Conservation (phyloP, 2,113 vertebrate genomes). For the Aldabrachelys gigantea region DNA sequence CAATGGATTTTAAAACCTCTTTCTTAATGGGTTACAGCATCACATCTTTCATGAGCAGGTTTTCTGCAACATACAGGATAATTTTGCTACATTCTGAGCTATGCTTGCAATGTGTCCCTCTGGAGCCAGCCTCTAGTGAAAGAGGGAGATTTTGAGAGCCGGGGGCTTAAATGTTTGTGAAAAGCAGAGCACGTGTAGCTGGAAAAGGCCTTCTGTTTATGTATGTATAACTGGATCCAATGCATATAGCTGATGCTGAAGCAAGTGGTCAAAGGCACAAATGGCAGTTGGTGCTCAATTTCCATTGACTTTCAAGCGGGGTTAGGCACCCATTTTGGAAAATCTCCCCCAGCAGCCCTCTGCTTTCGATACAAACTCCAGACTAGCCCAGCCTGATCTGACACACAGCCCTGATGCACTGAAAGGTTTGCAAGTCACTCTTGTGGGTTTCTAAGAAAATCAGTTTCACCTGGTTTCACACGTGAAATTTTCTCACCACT, state of each 20-base stretch:
- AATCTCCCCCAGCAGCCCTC: not conserved
- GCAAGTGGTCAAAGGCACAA: not conserved
- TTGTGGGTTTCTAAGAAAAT: not conserved
- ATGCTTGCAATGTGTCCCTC: not conserved
- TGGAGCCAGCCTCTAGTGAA: not conserved
- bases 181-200: not conserved
- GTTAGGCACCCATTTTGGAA: not conserved
- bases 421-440: not conserved
- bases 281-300: not conserved
- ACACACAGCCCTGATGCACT: not conserved
- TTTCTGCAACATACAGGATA: not conserved
- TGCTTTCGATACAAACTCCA: not conserved
- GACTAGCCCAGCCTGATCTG: not conserved
- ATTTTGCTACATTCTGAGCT: not conserved
- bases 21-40: not conserved
- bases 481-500: not conserved
- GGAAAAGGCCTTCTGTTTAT: not conserved
- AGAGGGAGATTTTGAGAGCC: not conserved
- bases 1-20: not conserved
- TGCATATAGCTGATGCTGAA: not conserved
- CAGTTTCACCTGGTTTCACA: not conserved
- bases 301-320: not conserved
- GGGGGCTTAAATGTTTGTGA: not conserved
- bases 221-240: fast-evolving
- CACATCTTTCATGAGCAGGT: not conserved